Evolutionary conservation across 2,888 invertebrate genomes (phyloP).

Genomic region (Pyrocoelia pectoralis): DNA sequence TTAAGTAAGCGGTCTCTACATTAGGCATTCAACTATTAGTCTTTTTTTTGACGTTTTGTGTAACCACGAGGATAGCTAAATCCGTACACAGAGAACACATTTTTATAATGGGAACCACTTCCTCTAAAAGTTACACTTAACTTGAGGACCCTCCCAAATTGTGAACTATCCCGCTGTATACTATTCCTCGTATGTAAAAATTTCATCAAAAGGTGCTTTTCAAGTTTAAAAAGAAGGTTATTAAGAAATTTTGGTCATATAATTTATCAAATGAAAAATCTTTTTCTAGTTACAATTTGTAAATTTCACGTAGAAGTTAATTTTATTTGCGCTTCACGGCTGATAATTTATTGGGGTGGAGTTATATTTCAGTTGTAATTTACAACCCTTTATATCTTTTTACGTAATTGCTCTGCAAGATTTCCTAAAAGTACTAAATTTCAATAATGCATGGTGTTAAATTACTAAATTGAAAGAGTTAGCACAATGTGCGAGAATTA

Average conservation of each 20-base stretch:
- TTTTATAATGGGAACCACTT: too few relatives aligned
- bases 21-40: too few relatives aligned
- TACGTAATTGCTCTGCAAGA: neutral
- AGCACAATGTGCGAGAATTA: neutral
- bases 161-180: too few relatives aligned
- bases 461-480: neutral
- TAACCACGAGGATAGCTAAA: too few relatives aligned
- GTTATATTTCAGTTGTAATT: constrained; percentile 7
- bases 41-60: too few relatives aligned
- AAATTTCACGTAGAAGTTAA: neutral
- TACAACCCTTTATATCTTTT: constrained; percentile 5
- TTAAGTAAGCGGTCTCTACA: too few relatives aligned
- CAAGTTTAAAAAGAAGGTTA: too few relatives aligned
- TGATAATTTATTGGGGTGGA: neutral
- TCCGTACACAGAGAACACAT: too few relatives aligned
- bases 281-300: neutral
- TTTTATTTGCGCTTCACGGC: neutral
- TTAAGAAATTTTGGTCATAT: neutral
- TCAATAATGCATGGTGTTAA: neutral
- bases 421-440: neutral
- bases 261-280: neutral
- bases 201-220: too few relatives aligned
- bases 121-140: too few relatives aligned
- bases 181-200: too few relatives aligned
- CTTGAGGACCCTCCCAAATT: too few relatives aligned